phyloP scores from a whole-genome alignment of 2,113 vertebrate genomes.

The Parotia lawesii region DNA sequence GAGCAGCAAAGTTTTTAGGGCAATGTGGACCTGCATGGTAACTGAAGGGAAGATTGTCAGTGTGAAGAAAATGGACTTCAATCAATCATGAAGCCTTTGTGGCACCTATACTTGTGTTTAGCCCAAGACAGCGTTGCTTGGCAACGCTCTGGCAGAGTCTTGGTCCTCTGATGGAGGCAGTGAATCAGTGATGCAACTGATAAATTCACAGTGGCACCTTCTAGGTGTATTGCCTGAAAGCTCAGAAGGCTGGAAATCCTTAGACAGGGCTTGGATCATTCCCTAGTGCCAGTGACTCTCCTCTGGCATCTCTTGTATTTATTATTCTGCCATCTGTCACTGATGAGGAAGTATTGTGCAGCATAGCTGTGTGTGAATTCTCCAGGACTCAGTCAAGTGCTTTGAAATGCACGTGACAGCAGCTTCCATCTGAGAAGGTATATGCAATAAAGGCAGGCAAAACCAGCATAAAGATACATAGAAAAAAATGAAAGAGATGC shows the following conservation, averaged over 20 bases:
- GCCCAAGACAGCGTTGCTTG: constrained; percentile 24
- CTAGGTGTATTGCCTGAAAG: background rate
- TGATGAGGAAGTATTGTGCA: background rate
- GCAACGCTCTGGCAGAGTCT: constrained; percentile 17
- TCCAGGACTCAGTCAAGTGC: background rate
- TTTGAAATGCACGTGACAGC: background rate
- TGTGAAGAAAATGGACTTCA: background rate
- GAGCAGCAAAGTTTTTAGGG: background rate
- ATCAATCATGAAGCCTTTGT: background rate
- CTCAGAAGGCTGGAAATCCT: constrained; percentile 18
- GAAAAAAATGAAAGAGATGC: background rate
- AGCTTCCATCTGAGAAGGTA: background rate
- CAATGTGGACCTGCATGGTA: background rate
- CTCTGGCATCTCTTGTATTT: background rate
- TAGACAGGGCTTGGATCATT: background rate
- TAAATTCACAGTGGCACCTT: constrained; percentile 25
- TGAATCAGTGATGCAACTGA: background rate
- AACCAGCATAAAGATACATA: background rate
- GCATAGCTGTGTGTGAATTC: background rate
- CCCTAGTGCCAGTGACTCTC: background rate
- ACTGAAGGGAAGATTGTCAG: background rate
- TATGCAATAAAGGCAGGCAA: background rate
- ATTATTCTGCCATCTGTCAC: background rate
- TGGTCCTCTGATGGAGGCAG: constrained; percentile 10
- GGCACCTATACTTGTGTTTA: background rate